Percentiles rank a stretch among this genome's conserved stretches.
These are phyloP conservation scores for Scaptomyza polygonia DNA, from an alignment of 2,888 invertebrate genomes.

Conservation along the genomic window DNA sequence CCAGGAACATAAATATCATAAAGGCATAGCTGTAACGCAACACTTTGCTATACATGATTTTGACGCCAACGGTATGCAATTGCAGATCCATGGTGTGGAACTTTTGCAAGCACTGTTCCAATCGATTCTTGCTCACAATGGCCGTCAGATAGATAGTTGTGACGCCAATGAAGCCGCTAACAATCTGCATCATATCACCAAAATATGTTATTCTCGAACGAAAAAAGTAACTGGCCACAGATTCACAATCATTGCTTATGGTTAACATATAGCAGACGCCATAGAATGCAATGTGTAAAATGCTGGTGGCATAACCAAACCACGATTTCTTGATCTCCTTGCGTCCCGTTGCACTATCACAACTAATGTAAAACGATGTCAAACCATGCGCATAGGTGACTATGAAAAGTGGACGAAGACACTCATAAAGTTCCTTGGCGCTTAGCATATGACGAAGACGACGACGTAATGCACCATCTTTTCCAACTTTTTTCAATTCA, in stretches of 20 bases:
- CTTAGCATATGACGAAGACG: slow-evolving; percentile 65
- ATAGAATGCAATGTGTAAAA: slow-evolving; percentile 71
- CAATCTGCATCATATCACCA: slow-evolving; percentile 82
- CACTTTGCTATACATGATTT: slow-evolving; percentile 82
- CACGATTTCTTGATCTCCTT: slow-evolving; percentile 73
- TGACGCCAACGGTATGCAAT: slow-evolving; percentile 78
- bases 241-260: slow-evolving; percentile 78
- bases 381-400: slow-evolving; percentile 79
- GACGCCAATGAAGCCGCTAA: slow-evolving; percentile 82
- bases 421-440: slow-evolving; percentile 80
- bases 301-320: slow-evolving; percentile 78
- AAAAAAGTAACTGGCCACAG: slow-evolving; percentile 83
- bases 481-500: slow-evolving; percentile 18
- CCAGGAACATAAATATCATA: slow-evolving; percentile 65
- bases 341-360: slow-evolving; percentile 44
- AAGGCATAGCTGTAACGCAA: slow-evolving; percentile 76
- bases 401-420: slow-evolving; percentile 77
- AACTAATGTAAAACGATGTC: slow-evolving; percentile 78
- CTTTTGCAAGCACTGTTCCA: slow-evolving; percentile 74
- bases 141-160: slow-evolving; percentile 80
- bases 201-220: slow-evolving; percentile 81
- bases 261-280: slow-evolving; percentile 76
- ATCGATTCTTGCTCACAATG: slow-evolving; percentile 76
- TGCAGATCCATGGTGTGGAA: slow-evolving; percentile 77
- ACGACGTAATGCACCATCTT: slow-evolving; percentile 41